Percentiles rank a stretch among this genome's conserved stretches.
Conservation (phyloP, 2,113 vertebrate genomes). For the Aramus guarauna region DNA sequence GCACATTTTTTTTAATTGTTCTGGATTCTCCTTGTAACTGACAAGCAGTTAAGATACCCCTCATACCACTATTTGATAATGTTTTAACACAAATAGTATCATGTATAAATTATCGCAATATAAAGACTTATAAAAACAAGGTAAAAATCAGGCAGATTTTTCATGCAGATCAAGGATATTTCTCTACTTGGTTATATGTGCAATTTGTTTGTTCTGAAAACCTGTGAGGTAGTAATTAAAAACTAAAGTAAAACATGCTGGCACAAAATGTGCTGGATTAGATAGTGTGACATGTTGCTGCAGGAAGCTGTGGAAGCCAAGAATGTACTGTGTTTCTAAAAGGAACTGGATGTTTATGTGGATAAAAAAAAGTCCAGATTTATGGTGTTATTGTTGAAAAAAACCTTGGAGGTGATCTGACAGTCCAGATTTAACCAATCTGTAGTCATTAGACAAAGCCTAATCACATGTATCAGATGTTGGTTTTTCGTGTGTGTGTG, state of each 20-base stretch:
- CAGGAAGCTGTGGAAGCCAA: not conserved
- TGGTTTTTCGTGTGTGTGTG: too few species aligned
- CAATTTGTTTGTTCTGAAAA: not conserved
- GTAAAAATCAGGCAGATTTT: not conserved
- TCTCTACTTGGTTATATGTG: not conserved
- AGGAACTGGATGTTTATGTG: not conserved
- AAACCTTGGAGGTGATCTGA: not conserved
- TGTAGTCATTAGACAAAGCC: not conserved
- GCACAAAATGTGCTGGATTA: not conserved
- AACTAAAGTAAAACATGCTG: not conserved
- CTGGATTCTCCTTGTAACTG: not conserved
- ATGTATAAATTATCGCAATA: not conserved
- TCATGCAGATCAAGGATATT: not conserved
- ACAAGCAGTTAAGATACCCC: not conserved
- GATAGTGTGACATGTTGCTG: not conserved
- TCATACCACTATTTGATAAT: not conserved
- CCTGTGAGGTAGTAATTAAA: not conserved
- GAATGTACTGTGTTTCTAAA: not conserved
- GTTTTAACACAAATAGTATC: not conserved
- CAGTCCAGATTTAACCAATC: not conserved
- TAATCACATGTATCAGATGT: not conserved
- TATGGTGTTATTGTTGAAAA: not conserved
- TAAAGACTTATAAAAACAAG: not conserved
- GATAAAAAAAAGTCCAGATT: not conserved
- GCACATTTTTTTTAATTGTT: not conserved